A percentile compares a stretch with the other conserved stretches of the same genome.
phyloP scores from a whole-genome alignment of 2,113 vertebrate genomes.

The Alethe castanea region DNA sequence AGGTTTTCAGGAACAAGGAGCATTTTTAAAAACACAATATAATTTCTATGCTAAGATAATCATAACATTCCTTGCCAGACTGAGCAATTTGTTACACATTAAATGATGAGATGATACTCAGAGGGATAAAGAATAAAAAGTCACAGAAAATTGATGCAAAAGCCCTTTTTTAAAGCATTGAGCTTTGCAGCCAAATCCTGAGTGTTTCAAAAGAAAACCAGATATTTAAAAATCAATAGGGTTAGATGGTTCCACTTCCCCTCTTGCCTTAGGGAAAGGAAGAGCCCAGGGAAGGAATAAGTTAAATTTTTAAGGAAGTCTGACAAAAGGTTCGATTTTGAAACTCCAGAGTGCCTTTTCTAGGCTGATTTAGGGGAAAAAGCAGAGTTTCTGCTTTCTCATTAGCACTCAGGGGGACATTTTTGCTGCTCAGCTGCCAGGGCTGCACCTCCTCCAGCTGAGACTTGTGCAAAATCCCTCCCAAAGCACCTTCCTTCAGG shows the following conservation, averaged over 20 bases:
- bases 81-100: not conserved
- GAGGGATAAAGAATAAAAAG: not conserved
- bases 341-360: conserved; percentile 12
- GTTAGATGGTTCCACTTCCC: conserved; percentile 14
- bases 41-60: accelerated
- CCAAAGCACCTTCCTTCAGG: not conserved
- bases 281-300: not conserved
- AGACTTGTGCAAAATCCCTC: not conserved
- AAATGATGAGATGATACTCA: not conserved
- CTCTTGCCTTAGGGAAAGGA: not conserved
- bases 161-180: not conserved
- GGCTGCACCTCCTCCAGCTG: not conserved
- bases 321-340: conserved; percentile 38
- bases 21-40: not conserved
- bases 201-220: not conserved
- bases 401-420: not conserved
- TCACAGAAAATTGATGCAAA: not conserved
- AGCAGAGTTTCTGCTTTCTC: conserved; percentile 31
- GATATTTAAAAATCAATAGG: not conserved
- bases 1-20: not conserved
- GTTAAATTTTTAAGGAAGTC: conserved; percentile 58
- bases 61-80: not conserved
- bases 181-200: not conserved
- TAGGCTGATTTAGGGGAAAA: conserved; percentile 46
- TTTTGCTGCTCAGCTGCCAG: not conserved